These are phyloP conservation scores for Urocolius indicus DNA, from an alignment of 2,113 vertebrate species.

Conservation along the genomic window DNA sequence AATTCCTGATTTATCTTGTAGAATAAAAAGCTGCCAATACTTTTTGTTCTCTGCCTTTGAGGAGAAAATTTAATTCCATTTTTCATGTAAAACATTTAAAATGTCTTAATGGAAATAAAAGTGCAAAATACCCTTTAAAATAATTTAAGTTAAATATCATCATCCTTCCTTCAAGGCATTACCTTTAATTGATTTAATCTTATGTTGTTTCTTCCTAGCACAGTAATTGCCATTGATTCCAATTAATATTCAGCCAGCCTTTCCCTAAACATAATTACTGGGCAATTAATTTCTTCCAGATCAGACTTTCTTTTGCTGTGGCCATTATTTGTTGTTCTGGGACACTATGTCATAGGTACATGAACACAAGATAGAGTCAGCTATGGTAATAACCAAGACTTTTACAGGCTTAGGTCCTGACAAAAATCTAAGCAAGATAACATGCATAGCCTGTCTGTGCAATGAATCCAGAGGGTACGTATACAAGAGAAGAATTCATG, in stretches of 20 bases:
- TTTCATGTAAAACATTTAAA: constrained; percentile 59
- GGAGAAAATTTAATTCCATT: constrained; percentile 50
- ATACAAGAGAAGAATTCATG: not conserved
- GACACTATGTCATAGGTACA: not conserved
- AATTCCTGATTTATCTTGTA: not conserved
- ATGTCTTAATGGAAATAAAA: constrained; percentile 52
- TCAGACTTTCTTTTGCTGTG: not conserved
- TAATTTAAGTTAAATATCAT: constrained; percentile 71
- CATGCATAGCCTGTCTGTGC: fast-evolving
- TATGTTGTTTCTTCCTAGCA: constrained; percentile 70
- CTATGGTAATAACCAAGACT: not conserved
- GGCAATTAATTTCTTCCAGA: constrained; percentile 35
- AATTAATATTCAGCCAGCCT: constrained; percentile 70
- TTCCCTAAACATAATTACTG: constrained; percentile 61
- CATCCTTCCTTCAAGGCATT: constrained; percentile 71
- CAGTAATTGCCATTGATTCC: constrained; percentile 71
- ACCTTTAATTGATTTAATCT: constrained; percentile 71
- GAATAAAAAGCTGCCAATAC: constrained; percentile 42
- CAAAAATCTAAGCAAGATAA: no score
- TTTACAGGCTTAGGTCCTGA: fast-evolving
- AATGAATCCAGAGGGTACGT: not conserved
- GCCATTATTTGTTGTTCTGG: not conserved
- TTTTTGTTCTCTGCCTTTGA: constrained; percentile 3
- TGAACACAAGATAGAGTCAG: not conserved
- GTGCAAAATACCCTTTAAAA: constrained; percentile 68